Percentiles rank a stretch among this genome's conserved stretches.
These are phyloP conservation scores for Phalera bucephala DNA, from an alignment of 2,888 invertebrate genomes.

Conservation along the genomic window DNA sequence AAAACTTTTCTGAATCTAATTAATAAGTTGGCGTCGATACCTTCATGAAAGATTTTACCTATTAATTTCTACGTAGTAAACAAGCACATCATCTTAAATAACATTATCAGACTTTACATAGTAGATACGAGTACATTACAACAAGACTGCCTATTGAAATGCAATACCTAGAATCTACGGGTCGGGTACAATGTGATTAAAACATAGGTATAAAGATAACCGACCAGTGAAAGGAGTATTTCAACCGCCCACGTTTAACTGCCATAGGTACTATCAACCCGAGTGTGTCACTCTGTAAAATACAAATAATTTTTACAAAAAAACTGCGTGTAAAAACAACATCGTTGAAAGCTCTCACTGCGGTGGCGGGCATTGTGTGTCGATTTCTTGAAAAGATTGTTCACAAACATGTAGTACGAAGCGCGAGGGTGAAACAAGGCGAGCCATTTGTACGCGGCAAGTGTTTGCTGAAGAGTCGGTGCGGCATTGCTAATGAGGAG, in stretches of 20 bases:
- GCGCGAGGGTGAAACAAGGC: conserved; percentile 46
- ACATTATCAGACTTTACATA: no score
- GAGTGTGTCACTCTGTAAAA: conserved; percentile 1
- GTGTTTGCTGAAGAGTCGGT: conserved; percentile 68
- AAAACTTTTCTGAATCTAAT: no score
- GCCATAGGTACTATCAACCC: conserved; percentile 6
- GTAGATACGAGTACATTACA: not conserved
- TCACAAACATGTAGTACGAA: conserved; percentile 34
- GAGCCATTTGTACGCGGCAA: conserved; percentile 64
- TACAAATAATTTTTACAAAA: conserved; percentile 9
- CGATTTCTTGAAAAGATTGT: conserved; percentile 37
- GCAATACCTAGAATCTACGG: not conserved
- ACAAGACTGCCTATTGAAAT: not conserved
- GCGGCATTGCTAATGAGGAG: conserved; percentile 70
- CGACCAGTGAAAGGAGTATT: conserved; percentile 24
- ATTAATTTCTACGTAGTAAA: no score
- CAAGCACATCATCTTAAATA: no score
- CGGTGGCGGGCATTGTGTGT: conserved; percentile 13
- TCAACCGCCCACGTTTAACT: conserved; percentile 14
- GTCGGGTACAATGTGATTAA: not conserved
- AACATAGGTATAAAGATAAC: conserved; percentile 17
- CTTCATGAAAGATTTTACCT: no score
- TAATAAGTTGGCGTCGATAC: no score
- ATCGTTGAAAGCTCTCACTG: conserved; percentile 15
- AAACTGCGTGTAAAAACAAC: conserved; percentile 12